Evolutionary conservation across 2,797 vertebrate species (phyloP).

Genomic region (Pseudotriccus pelzelni): DNA sequence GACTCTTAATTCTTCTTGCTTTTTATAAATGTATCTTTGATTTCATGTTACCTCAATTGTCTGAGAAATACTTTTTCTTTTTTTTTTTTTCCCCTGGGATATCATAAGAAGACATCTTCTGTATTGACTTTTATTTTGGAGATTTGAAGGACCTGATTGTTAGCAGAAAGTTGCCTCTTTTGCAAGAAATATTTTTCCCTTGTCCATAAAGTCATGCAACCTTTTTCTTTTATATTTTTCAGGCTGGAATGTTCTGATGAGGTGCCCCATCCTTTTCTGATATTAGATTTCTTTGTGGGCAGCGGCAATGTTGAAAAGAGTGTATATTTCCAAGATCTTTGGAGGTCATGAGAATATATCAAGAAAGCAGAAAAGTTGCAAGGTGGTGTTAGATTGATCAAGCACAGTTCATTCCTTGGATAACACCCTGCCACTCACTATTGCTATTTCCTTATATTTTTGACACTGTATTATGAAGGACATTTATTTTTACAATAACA

Average conservation of each 20-base stretch:
- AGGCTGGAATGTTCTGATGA: not conserved
- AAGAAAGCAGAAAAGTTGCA: not conserved
- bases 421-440: not conserved
- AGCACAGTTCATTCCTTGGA: not conserved
- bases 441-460: not conserved
- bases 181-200: not conserved
- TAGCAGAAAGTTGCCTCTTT: not conserved
- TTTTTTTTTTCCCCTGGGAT: not conserved
- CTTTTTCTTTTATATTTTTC: slow-evolving; percentile 19
- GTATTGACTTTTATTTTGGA: slow-evolving; percentile 21
- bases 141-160: not conserved
- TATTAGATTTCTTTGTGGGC: slow-evolving; percentile 13
- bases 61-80: not conserved
- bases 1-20: not conserved
- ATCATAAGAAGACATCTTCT: not conserved
- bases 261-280: not conserved
- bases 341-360: slow-evolving; percentile 8
- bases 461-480: not conserved
- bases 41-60: not conserved
- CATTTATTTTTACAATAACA: not conserved
- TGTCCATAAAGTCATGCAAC: not conserved
- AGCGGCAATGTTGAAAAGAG: slow-evolving; percentile 16
- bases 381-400: slow-evolving; percentile 16
- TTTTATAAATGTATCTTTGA: slow-evolving; percentile 1
- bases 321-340: slow-evolving; percentile 29